Evolutionary conservation across 2,888 invertebrate genomes (phyloP), one percentile per base, ranked within the genome.

Genomic region (Cotesia congregata): DNA sequence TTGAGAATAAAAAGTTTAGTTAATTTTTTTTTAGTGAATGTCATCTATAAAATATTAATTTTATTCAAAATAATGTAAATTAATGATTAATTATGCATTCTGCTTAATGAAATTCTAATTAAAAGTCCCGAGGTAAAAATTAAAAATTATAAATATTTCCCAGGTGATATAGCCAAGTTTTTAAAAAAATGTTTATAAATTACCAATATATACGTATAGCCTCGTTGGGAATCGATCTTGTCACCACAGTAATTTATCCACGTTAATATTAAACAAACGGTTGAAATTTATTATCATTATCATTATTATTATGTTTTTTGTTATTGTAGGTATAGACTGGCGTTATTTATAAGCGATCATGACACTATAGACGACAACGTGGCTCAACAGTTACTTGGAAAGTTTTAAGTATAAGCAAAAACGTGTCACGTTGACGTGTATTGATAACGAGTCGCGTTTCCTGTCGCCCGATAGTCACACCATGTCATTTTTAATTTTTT

Each of bases 401-500:
- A 62, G 20, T 62, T 15, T 62, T 17, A 62, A 50, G 50, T 50
- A 62, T 62, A 20, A 20, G 62, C 62, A 62, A 62, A 62, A 62
- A 62, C 62, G 62, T 62, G 20, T 62, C 62, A 62, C 62, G 62
- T 62, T 62, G 62, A 62, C 62, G 62, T 62, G 20, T 62, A 62
- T 62, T 62, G 62, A 62, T 62, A 62, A 62, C 20, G 62, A 62
- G 62, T 62, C 20, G 62, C 62, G 20, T 62, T 62, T 62, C 62
- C 62, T 62, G 62, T 62, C 20, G 15, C 20, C 15, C 6, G 15
- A 62, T 62, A 62, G 17, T 17, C 62, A 62, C 20, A 62, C 15
- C 15, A 62, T 20, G 20, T 62, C 62, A 62, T 17, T 15, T 62
- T 15, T 62, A 17, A 62, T 20, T 62, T n/a, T 62, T 9, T 62